Base-by-base conservation (phyloP, 2,888 invertebrate species). In the Agelastica alni region DNA sequence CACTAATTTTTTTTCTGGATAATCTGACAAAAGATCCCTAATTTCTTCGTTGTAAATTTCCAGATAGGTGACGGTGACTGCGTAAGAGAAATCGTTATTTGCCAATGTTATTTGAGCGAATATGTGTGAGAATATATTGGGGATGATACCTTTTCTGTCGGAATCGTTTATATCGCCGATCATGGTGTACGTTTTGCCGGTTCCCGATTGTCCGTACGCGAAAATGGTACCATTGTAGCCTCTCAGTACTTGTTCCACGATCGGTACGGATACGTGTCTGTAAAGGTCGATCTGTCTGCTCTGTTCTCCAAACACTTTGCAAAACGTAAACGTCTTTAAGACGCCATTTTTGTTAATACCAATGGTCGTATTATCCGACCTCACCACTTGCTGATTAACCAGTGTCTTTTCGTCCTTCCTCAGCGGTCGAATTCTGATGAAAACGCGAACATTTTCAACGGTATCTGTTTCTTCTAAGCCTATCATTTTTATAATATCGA, bases 41-140 rank as follows among this genome's bases (percentile, higher is more conserved):
- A 97, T 93, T 77, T 97, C 96, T 76, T 98, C 98, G 75, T 98
- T 97, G 78, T 97, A 98, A 53, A 98, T 97, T 80, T 98, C 97
- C 77, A 97, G 80, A 75, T 96, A 98, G 0, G 96, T 96, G 4
- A 96, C 96, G 59, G 96, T 86, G 4, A 98, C 96, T 41, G 96
- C 79, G 77, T 97, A 98, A 69, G 93, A 87, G 70, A 85, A 83
- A 64, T 88, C 84, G 56, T 81, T 78, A 1, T 85, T 81, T 1
- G 94, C 91, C 70, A 92, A 90, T 0, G 96, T 92, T 63, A 98
- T 98, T 67, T 93, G 91, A 9, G 93, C 93, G 79, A 98, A 98
- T 61, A 98, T 93, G 68, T 98, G 97, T 0, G 96, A 96, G 79
- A 98, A 98, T 0, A 96, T 94, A 78, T 97, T 96, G 0, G 96